phyloP scores from a whole-genome alignment of 2,888 invertebrate genomes.

The Tachina fera region DNA sequence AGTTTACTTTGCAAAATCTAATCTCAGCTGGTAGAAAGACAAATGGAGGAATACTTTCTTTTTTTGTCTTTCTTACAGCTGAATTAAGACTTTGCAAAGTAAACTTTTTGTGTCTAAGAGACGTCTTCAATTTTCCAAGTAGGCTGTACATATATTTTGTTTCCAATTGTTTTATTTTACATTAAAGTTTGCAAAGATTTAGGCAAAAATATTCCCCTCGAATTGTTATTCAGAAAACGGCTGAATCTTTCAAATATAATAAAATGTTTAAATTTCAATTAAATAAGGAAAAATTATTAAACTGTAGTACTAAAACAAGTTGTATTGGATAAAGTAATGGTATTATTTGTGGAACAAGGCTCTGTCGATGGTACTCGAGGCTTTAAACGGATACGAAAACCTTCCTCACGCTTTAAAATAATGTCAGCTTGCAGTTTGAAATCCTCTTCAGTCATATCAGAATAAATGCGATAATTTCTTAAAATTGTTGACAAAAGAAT shows the following conservation, averaged over 20 bases:
- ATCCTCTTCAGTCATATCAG: conserved; percentile 87
- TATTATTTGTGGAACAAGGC: conserved; percentile 10
- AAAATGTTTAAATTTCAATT: conserved; percentile 24
- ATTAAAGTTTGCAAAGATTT: no score
- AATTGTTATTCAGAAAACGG: no score
- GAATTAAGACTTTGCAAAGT: no score
- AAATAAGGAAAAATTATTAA: conserved; percentile 50
- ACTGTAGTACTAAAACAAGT: conserved; percentile 52
- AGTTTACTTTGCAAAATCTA: no score
- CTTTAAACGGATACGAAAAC: conserved; percentile 88
- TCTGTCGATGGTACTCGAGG: conserved; percentile 83
- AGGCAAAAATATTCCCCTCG: no score
- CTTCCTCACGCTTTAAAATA: conserved; percentile 90
- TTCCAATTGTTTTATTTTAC: no score
- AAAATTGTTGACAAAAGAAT: conserved; percentile 90
- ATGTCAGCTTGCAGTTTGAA: conserved; percentile 90
- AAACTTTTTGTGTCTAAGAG: no score
- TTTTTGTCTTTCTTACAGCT: no score
- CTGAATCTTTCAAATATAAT: conserved; percentile 36
- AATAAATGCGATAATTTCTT: conserved; percentile 88
- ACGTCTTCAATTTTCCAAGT: no score
- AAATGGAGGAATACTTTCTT: no score
- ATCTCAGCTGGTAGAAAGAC: no score
- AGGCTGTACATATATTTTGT: no score
- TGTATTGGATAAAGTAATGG: conserved; percentile 46